Conservation (phyloP, 2,113 vertebrate genomes). For the Phyllostomus discolor region DNA sequence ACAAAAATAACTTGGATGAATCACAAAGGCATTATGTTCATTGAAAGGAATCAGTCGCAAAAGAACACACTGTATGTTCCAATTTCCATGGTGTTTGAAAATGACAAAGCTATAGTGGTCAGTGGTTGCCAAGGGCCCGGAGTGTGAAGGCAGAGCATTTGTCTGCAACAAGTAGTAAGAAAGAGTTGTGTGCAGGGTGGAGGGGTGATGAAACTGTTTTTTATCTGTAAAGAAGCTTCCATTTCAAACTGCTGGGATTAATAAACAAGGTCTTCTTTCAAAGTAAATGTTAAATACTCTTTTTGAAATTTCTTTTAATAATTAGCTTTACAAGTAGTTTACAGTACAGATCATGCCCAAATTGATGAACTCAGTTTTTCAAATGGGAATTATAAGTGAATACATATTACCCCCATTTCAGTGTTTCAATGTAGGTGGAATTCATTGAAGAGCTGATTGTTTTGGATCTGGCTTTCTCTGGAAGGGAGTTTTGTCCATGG, state of each 20-base stretch:
- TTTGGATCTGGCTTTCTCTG: not conserved
- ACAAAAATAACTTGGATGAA: not conserved
- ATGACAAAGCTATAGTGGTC: not conserved
- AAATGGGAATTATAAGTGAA: not conserved
- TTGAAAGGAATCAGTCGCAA: not conserved
- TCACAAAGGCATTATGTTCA: not conserved
- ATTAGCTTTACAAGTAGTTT: not conserved
- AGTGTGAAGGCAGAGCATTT: not conserved
- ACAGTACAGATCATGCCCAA: not conserved
- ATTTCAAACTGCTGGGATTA: not conserved
- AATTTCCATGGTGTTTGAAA: not conserved
- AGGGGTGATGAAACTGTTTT: not conserved
- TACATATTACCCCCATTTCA: not conserved
- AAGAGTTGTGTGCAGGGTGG: not conserved
- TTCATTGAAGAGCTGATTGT: not conserved
- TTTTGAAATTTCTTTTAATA: not conserved
- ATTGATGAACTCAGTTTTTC: not conserved
- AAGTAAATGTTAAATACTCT: not conserved
- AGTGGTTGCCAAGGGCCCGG: not conserved
- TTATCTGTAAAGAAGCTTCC: not conserved
- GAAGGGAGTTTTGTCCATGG: not conserved
- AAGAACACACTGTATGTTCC: not conserved
- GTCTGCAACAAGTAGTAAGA: not conserved
- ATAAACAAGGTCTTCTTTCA: not conserved
- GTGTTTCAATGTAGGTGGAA: not conserved